Evolutionary conservation across 2,888 invertebrate species (phyloP).

Genomic region (Hirtodrosophila trivittata): DNA sequence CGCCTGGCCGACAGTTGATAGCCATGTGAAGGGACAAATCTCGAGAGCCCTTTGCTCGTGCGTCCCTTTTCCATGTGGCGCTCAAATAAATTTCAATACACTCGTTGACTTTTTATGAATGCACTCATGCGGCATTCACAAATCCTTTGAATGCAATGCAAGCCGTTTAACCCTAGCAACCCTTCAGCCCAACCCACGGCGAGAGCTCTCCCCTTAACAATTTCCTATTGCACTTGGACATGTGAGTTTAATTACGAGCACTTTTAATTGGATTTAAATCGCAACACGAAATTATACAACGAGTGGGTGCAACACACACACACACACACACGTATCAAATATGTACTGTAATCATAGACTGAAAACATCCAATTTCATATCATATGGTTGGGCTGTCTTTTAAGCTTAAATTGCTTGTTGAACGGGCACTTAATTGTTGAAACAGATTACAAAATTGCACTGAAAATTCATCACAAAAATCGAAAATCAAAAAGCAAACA

Average conservation of each 20-base stretch:
- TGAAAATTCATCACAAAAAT: no score
- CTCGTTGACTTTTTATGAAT: constrained; percentile 33
- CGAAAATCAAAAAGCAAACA: no score
- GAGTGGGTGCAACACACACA: no score
- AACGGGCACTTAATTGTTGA: no score
- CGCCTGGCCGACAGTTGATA: constrained; percentile 37
- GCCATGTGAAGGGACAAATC: neutral
- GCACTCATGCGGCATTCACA: constrained; percentile 23
- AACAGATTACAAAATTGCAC: neutral
- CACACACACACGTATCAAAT: neutral
- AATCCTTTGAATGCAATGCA: constrained; percentile 33
- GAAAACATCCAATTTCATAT: neutral
- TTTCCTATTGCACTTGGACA: constrained; percentile 15
- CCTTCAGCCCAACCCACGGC: neutral
- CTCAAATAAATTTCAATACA: constrained; percentile 58
- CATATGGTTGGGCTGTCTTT: no score
- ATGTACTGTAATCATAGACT: neutral
- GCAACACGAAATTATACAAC: neutral
- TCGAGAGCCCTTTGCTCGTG: constrained; percentile 27
- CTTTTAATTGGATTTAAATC: constrained; percentile 26
- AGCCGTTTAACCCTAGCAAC: constrained; percentile 36
- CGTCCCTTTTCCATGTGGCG: constrained; percentile 26
- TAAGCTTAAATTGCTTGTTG: no score
- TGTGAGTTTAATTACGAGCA: constrained; percentile 33
- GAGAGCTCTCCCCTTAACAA: neutral